Base-by-base conservation (phyloP, 2,888 invertebrate species). In the Tyria jacobaeae region DNA sequence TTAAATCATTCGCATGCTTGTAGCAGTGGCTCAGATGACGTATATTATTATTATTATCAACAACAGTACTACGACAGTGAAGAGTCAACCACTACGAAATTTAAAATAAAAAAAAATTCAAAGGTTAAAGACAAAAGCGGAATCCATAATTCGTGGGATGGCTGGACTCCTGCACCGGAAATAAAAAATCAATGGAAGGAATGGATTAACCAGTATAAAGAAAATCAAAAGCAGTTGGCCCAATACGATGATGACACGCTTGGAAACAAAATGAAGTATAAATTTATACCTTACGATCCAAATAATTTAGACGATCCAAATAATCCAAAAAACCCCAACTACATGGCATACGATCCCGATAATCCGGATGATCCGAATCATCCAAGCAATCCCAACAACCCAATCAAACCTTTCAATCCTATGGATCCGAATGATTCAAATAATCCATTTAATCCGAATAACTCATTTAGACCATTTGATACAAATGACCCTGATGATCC, bases 391-490 rank as follows among this genome's bases (percentile, higher is more conserved):
- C 55, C 55, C 31, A 31, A 31, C 1, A 54, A 41, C 21, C 54
- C 54, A 31, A 9, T 52, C 3, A 54, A 54, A 31, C 41, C 54
- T 4, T 54, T 17, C 7, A 54, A 54, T 21, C 54, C 54, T 10
- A 54, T 44, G 21, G 41, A 54, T 21, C 41, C 17, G 6, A 31
- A 31, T 14, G 54, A 54, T 31, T 41, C 54, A n/a, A 54, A 54
- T 31, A 54, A 44, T 44, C 54, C 54, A 0, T 54, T 17, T 54
- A 54, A 54, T 54, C 54, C 54, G 12, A 31, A 31, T n/a, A 54
- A 54, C 14, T 3, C 14, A 27, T 17, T 41, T 1, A 54, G 31
- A 14, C 54, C 54, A 6, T 54, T 44, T 25, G 14, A 31, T 31
- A 27, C 31, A 1, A 54, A 54, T 31, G 31, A 54, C n/a, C 31